Evolutionary conservation across 2,797 vertebrate genomes (phyloP).

Genomic region (Oreortyx pictus): DNA sequence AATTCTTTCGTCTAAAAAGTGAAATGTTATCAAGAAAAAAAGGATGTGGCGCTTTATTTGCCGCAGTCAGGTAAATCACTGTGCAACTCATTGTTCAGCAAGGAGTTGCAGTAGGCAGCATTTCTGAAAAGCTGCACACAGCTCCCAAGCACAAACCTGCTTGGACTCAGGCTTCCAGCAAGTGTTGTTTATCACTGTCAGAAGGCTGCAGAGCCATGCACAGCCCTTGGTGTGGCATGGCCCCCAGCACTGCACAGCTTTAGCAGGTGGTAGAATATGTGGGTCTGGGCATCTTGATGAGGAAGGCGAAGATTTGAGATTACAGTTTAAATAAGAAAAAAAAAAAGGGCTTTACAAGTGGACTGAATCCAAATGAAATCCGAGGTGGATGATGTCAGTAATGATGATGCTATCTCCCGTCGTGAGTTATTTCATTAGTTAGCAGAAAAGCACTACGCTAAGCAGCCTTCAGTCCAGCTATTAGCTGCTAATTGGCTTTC

Average conservation of each 20-base stretch:
- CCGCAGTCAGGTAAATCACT: not conserved
- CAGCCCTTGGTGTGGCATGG: accelerated
- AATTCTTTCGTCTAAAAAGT: not conserved
- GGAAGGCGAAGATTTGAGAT: not conserved
- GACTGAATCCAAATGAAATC: conserved; percentile 11
- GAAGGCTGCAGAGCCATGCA: not conserved
- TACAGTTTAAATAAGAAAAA: not conserved
- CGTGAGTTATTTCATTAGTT: not conserved
- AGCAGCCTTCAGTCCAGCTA: not conserved
- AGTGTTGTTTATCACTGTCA: not conserved
- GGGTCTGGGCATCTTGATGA: no score
- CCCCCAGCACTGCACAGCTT: accelerated
- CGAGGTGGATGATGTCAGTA: not conserved
- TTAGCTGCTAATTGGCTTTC: not conserved
- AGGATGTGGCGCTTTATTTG: not conserved
- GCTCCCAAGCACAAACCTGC: not conserved
- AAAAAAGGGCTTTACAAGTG: not conserved
- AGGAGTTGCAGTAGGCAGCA: not conserved
- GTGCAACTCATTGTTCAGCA: not conserved
- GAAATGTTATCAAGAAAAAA: not conserved
- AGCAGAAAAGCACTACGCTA: not conserved
- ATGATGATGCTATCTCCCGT: not conserved
- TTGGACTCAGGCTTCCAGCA: not conserved
- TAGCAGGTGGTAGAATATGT: not conserved
- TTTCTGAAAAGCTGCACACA: not conserved